Evolutionary conservation across 2,888 invertebrate genomes (phyloP), one percentile per base, ranked within the genome.

Genomic region (Netelia virgata): DNA sequence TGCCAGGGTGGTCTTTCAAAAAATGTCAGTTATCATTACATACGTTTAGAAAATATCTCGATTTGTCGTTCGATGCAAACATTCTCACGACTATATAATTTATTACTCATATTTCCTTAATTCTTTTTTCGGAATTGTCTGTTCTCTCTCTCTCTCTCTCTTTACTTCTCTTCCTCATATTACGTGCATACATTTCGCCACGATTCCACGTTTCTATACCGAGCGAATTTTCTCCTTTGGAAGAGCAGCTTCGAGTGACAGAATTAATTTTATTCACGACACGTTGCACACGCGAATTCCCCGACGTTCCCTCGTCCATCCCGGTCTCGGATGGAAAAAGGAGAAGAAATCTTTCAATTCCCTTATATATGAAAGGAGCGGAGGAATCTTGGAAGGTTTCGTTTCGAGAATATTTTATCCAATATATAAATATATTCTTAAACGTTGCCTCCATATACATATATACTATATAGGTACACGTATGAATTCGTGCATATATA

Each of bases 261-360:
- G 63, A 50, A 80, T 84, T 84, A 81, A 84, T 84, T 84, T 81
- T 84, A 84, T 84, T 84, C 77, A 64, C 69, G 55, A 73, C 84
- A 81, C 84, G 84, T 77, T 81, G 76, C 80, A 36, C 73, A 61
- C 76, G 76, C 50, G 73, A 77, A 81, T 77, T 68, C 59, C 23
- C 68, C 68, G 69, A 61, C 41, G 69, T 14, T 14, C 1, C 55
- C 36, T 63, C 79, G 59, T 23, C 55, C 36, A 50, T 43, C 55
- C 36, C 59, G 18, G 55, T 61, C 68, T 81, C 63, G 73, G 63
- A 55, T 63, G 80, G 53, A 76, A 57, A 76, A 59, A 66, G 69
- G 55, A 55, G 41, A 63, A 68, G 55, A 70, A 41, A 64, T 79
- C 64, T 79, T 80, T 84, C 73, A 68, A 72, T 76, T 76, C 61